A percentile compares a stretch with the other conserved stretches of the same genome.
These are phyloP conservation scores for Cordilura impudica DNA, from an alignment of 2,888 invertebrate species.

Conservation along the genomic window DNA sequence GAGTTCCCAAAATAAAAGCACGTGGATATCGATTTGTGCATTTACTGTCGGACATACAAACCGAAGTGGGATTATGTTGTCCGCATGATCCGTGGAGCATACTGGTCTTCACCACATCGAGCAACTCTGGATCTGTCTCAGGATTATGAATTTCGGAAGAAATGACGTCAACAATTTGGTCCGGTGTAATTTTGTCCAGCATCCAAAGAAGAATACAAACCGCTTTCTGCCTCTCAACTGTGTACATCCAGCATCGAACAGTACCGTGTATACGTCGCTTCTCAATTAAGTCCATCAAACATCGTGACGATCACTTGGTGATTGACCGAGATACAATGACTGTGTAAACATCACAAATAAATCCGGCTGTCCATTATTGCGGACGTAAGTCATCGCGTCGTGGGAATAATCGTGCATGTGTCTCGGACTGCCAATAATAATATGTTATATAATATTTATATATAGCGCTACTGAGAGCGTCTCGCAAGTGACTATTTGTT, in stretches of 20 bases:
- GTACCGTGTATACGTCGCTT: too few relatives aligned
- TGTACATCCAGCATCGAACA: too few relatives aligned
- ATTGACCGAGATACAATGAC: background rate
- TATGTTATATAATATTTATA: background rate
- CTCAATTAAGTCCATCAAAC: background rate
- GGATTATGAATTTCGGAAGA: too few relatives aligned
- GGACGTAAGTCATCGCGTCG: too few relatives aligned
- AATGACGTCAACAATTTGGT: background rate
- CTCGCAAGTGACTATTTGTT: background rate
- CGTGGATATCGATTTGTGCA: background rate
- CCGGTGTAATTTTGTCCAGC: background rate
- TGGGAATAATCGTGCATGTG: background rate
- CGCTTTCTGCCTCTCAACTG: too few relatives aligned
- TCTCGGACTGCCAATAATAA: background rate
- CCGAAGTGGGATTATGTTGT: too few relatives aligned
- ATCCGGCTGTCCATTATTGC: too few relatives aligned
- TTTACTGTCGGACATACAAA: too few relatives aligned
- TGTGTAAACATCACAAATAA: too few relatives aligned
- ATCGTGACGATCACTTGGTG: background rate
- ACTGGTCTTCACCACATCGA: background rate
- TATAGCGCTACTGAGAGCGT: background rate
- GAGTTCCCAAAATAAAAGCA: too few relatives aligned
- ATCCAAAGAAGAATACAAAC: too few relatives aligned
- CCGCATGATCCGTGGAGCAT: constrained; percentile 9
- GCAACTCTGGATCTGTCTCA: background rate